Evolutionary conservation across 2,113 vertebrate genomes (phyloP).

Genomic region (Cariama cristata): DNA sequence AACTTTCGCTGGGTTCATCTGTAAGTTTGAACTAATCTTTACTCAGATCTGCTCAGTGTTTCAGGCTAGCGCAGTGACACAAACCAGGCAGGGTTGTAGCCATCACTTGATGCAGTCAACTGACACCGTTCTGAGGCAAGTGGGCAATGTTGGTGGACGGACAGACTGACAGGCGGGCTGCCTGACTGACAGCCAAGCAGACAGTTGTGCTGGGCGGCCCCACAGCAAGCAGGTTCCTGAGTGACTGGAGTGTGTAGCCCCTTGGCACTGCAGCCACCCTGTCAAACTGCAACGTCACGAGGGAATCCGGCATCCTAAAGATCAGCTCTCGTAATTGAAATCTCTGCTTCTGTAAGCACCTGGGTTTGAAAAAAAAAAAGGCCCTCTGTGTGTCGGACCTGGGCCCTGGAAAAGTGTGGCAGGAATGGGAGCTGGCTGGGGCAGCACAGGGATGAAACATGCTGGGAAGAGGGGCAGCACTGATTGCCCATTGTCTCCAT

Average conservation of each 20-base stretch:
- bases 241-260: neutral
- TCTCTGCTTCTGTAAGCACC: neutral
- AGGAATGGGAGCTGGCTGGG: neutral
- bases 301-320: neutral
- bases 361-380: neutral
- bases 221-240: neutral
- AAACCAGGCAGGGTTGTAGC: neutral
- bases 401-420: neutral
- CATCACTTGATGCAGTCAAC: fast-evolving
- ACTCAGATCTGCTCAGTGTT: neutral
- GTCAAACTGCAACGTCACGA: neutral
- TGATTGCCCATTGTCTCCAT: neutral
- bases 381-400: neutral
- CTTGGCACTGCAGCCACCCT: neutral
- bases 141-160: neutral
- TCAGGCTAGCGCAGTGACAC: neutral
- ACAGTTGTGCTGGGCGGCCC: neutral
- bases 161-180: neutral
- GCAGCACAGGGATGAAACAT: neutral
- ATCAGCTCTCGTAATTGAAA: neutral
- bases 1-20: neutral
- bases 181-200: neutral
- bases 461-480: neutral
- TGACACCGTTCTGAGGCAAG: neutral
- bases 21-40: neutral